These are phyloP conservation scores for Pica pica DNA, from an alignment of 2,113 vertebrate species.

Conservation along the genomic window DNA sequence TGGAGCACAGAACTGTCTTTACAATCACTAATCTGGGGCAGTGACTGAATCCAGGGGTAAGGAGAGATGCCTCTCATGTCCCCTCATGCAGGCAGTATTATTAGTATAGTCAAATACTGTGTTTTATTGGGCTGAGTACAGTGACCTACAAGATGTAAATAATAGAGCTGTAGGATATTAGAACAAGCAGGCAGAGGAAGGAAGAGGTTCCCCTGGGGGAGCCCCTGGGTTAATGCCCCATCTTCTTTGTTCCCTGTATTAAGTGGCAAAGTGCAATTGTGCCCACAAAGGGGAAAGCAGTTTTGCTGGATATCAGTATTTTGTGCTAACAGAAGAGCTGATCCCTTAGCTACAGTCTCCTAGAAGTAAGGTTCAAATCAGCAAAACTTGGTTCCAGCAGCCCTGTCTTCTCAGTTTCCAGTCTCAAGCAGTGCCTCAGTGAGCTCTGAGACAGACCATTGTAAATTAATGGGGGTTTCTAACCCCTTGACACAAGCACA, in stretches of 20 bases:
- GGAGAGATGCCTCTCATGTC: background rate
- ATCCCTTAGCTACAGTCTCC: background rate
- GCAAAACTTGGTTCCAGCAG: background rate
- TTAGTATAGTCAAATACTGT: background rate
- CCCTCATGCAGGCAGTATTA: background rate
- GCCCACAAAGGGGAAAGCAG: background rate
- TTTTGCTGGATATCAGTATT: background rate
- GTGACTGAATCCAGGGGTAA: background rate
- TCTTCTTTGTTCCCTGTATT: background rate
- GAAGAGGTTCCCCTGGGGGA: background rate
- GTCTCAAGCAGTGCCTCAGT: background rate
- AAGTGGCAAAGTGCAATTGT: conserved; percentile 51
- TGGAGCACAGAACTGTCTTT: background rate
- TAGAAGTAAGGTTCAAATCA: background rate
- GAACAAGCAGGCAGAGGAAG: background rate
- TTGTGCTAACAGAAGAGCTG: background rate
- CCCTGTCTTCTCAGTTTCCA: background rate
- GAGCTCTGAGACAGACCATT: background rate
- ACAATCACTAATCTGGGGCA: background rate
- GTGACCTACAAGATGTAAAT: conserved; percentile 9
- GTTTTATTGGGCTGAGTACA: background rate
- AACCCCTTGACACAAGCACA: background rate
- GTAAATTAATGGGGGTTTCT: background rate
- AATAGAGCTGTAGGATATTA: background rate
- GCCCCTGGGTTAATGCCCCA: background rate